Evolutionary conservation across 2,113 vertebrate species (phyloP), one percentile per base, ranked within the genome.

Genomic region (Scalopus aquaticus): DNA sequence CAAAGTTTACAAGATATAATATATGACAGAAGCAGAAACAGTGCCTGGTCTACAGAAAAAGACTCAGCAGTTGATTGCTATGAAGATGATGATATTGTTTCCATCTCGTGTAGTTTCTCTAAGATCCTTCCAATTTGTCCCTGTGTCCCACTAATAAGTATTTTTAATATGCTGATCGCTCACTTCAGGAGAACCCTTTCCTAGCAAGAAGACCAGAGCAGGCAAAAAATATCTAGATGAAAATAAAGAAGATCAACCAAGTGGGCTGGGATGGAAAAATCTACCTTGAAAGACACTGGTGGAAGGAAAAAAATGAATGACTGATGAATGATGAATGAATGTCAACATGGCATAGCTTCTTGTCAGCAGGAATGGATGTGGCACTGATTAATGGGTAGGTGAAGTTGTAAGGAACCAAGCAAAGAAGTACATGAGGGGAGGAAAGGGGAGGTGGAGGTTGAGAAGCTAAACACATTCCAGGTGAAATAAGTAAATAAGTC

Each of bases 401-500:
- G 24, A 56, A 42, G 6, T 32, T 28, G 5, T 9, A 20, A 37
- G 60, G n/a, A 77, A 10, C 72, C 76, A 56, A 81, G 95, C 20
- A 49, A 28, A 87, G 70, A 39, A 35, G 28, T 64, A 12, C 0
- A 8, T 15, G 28, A 78, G 28, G 44, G 74, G 62, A 77, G 81
- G 1, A 13, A n/a, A n/a, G 58, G 37, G 46, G 70, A 28, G 30
- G 35, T 39, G 28, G 56, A 78, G 54, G 64, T 81, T 84, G 76
- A 94, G 94, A 91, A 97, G 86, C 82, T 82, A 94, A 96, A 95
- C 22, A 56, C n/a, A 58, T 96, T 96, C 70, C 39, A 97, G 0
- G 6, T 97, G 95, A 97, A 98, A 95, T 70, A 93, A 96, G 93
- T 96, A 98, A 98, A 98, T 97, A 98, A 98, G 96, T 95, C 91